Base-by-base conservation (phyloP, 2,797 vertebrate species). In the Chrysocyon brachyurus region DNA sequence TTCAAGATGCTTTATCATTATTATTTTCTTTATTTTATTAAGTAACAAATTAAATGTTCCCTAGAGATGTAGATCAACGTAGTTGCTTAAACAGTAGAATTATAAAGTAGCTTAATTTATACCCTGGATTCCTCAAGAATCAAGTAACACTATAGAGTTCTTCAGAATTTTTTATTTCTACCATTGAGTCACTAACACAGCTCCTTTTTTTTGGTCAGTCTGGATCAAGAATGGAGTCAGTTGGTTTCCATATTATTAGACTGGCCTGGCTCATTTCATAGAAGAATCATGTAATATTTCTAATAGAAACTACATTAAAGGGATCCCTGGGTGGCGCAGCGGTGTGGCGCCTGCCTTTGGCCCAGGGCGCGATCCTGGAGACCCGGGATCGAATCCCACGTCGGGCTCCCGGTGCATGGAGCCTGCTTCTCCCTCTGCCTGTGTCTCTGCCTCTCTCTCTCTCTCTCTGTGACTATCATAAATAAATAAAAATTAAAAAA, bases 71-170 rank as follows among this genome's bases (percentile, higher is more conserved):
- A 22, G 57, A 82, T 82, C 6, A 89, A 91, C 12, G 66, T 93
- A 14, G 12, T 31, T 83, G 6, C 16, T 70, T 85, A 91, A 82
- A 36, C 26, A 75, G 0, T 72, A 24, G 28, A 84, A 59, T 70
- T 93, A 31, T 81, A 84, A 95, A 33, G 15, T 77, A 85, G 11
- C 4, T 90, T 77, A 86, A 68, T 79, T 78, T 73, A 57, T 73
- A 57, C 9, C 21, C 49, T 87, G 40, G 4, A 31, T 89, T 94
- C 36, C 89, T 19, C 56, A 91, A 75, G 16, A 94, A 92, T 68
- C 17, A 94, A 79, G 17, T 57, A 68, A 82, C 21, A 91, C 68
- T 52, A 56, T 21, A 33, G 28, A 54, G 1, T n/a, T 90, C 49
- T 40, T 85, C 49, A 70, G 8, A 83, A 12, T 84, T 87, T 17